Conservation (phyloP, 2,888 invertebrate species). For the Auanema freiburgensis region DNA sequence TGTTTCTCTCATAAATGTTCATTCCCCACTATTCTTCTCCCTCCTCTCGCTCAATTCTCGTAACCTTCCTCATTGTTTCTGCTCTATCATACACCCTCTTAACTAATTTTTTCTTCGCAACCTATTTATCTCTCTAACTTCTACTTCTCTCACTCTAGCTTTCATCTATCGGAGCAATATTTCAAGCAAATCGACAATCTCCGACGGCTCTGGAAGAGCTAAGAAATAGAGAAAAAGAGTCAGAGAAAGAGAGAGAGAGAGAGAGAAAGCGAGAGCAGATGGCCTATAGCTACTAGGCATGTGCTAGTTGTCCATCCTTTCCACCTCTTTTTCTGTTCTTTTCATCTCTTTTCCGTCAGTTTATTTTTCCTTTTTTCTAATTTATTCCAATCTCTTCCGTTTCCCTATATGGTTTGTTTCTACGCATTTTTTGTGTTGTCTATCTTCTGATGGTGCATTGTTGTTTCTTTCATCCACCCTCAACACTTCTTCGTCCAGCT, state of each 20-base stretch:
- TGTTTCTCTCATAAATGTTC: too few relatives aligned
- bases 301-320: not conserved
- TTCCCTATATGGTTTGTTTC: not conserved
- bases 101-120: slow-evolving; percentile 8
- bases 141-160: slow-evolving; percentile 13
- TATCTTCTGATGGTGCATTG: too few relatives aligned
- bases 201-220: too few relatives aligned
- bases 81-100: slow-evolving; percentile 4
- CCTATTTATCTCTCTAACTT: slow-evolving; percentile 14
- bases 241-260: too few relatives aligned
- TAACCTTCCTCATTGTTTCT: too few relatives aligned
- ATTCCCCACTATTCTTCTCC: too few relatives aligned
- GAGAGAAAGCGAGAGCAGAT: too few relatives aligned
- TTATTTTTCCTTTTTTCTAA: slow-evolving; percentile 10
- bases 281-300: too few relatives aligned
- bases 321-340: slow-evolving; percentile 10
- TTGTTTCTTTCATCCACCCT: too few relatives aligned
- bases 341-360: slow-evolving; percentile 9
- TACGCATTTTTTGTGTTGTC: not conserved
- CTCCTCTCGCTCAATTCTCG: too few relatives aligned
- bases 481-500: not conserved
- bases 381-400: not conserved
- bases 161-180: not conserved
- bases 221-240: too few relatives aligned
- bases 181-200: too few relatives aligned